Conservation (phyloP, 2,113 vertebrate species). For the Percina caprodes region DNA sequence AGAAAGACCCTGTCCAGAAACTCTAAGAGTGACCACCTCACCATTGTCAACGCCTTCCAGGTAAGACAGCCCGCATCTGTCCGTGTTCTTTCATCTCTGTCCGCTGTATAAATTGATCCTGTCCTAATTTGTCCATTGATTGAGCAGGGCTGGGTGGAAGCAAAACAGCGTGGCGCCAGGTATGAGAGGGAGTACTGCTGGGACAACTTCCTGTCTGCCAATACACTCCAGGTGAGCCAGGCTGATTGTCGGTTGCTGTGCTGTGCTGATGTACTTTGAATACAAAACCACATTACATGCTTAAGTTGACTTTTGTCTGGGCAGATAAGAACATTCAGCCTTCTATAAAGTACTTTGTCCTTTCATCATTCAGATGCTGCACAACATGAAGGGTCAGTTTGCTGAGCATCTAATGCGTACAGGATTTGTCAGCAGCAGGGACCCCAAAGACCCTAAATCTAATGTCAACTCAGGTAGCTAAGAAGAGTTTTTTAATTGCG, state of each 20-base stretch:
- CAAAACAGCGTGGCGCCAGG: conserved; percentile 87
- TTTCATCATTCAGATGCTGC: conserved; percentile 89
- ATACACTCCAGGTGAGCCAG: conserved; percentile 91
- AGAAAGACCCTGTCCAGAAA: conserved; percentile 90
- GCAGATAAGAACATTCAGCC: background rate
- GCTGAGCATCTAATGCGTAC: conserved; percentile 92
- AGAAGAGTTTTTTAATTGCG: background rate
- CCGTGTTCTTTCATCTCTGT: background rate
- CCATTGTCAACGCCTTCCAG: conserved; percentile 94
- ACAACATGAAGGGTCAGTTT: conserved; percentile 99
- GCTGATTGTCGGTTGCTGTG: background rate
- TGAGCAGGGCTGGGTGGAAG: conserved; percentile 94
- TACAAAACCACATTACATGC: conserved; percentile 6
- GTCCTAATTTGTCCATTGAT: conserved; percentile 21
- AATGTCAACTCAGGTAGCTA: conserved; percentile 94
- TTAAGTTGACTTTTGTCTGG: background rate
- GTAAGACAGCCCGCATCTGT: conserved; percentile 72
- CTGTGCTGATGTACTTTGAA: background rate
- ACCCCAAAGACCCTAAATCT: conserved; percentile 91
- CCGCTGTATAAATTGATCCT: background rate
- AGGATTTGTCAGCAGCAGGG: conserved; percentile 93
- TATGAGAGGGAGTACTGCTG: conserved; percentile 95
- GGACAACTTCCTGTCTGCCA: conserved; percentile 96
- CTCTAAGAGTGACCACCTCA: conserved; percentile 95
- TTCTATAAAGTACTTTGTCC: background rate